Percentiles rank a stretch among this genome's conserved stretches.
These are phyloP conservation scores for Seira ritae DNA, from an alignment of 2,888 invertebrate genomes.

Conservation along the genomic window DNA sequence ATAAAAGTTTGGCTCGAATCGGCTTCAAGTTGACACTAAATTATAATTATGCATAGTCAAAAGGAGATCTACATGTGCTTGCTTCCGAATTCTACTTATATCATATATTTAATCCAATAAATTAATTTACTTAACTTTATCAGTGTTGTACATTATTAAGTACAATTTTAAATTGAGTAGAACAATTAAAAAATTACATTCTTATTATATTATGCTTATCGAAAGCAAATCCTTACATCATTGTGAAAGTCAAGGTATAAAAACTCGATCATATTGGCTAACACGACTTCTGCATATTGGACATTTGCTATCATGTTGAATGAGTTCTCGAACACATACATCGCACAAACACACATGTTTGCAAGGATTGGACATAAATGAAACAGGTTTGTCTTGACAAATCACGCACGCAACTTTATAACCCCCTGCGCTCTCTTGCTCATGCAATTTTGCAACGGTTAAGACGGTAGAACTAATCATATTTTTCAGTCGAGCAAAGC, in stretches of 20 bases:
- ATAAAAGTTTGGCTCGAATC: too few species aligned
- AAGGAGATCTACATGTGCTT: too few species aligned
- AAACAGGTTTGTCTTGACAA: constrained; percentile 66
- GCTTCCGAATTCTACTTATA: too few species aligned
- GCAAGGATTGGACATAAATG: constrained; percentile 69
- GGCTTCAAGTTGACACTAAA: too few species aligned
- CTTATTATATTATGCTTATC: too few species aligned
- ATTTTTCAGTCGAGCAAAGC: constrained; percentile 2
- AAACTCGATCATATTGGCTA: constrained; percentile 68
- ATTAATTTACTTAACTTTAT: too few species aligned
- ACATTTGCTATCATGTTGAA: constrained; percentile 68
- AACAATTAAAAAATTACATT: too few species aligned
- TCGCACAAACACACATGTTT: constrained; percentile 71
- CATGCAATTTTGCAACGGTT: constrained; percentile 12
- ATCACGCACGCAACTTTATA: constrained; percentile 66
- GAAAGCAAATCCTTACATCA: too few species aligned
- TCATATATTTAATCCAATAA: too few species aligned
- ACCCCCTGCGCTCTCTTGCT: not conserved
- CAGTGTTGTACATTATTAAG: too few species aligned
- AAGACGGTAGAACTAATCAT: constrained; percentile 17
- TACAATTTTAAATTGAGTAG: too few species aligned
- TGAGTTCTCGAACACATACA: constrained; percentile 59
- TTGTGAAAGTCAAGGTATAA: constrained; percentile 64
- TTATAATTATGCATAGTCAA: too few species aligned
- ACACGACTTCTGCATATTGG: constrained; percentile 70